Percentiles rank a stretch among this genome's conserved stretches.
phyloP scores from a whole-genome alignment of 1,140 invertebrate species.

The Pentalonia nigronervosa region DNA sequence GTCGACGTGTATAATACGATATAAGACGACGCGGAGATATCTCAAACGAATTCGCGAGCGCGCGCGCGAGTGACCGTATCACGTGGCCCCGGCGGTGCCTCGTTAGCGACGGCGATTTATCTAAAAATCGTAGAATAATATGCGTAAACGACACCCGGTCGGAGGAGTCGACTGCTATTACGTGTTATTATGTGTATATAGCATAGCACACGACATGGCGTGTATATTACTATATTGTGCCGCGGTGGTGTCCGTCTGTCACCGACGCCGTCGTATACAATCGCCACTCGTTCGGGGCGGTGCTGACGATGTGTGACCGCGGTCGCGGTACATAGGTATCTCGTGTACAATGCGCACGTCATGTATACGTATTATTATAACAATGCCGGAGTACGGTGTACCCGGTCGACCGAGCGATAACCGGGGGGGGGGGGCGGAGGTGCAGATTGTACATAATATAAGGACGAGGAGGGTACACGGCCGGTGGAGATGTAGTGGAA shows the following conservation, averaged over 20 bases:
- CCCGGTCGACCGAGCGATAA: not conserved
- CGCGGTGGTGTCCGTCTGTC: not conserved
- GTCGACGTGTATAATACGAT: constrained; percentile 1
- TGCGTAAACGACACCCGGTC: not conserved
- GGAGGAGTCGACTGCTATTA: not conserved
- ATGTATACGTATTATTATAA: not conserved
- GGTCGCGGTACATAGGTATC: not conserved
- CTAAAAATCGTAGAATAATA: not conserved
- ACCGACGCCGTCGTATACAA: not conserved
- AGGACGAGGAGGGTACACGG: not conserved
- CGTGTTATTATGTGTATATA: not conserved
- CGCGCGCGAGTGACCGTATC: not conserved
- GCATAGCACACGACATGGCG: not conserved
- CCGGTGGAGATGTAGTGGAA: not conserved
- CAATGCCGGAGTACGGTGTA: not conserved
- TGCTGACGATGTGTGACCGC: not conserved
- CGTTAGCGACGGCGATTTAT: not conserved
- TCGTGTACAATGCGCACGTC: not conserved
- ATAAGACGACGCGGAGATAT: not conserved
- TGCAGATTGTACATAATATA: not conserved
- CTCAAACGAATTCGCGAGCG: not conserved
- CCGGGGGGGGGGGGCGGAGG: not conserved
- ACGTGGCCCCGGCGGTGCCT: not conserved
- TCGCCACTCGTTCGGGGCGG: not conserved
- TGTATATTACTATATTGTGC: not conserved